Evolutionary conservation across 2,888 invertebrate species (phyloP).

Genomic region (Cylindroiulus punctatus): DNA sequence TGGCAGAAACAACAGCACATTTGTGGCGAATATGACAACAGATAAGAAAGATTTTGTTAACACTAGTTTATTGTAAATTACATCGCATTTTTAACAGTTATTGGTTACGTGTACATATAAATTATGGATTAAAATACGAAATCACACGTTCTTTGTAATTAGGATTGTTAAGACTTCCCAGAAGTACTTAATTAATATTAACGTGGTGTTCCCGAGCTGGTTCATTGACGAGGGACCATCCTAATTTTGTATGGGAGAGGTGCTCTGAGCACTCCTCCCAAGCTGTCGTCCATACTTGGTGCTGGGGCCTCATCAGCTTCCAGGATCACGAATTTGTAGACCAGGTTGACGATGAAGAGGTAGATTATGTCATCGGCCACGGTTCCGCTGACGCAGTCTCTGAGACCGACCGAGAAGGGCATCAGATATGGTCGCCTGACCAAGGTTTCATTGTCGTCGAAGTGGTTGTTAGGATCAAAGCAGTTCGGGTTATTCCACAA

Average conservation of each 20-base stretch:
- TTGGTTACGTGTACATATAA: no score
- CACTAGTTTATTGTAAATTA: no score
- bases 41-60: no score
- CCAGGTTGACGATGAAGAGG: conserved; percentile 73
- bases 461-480: conserved; percentile 77
- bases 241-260: conserved; percentile 39
- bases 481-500: conserved; percentile 72
- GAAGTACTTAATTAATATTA: no score
- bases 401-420: conserved; percentile 67
- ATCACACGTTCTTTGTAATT: no score
- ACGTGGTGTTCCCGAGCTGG: no score
- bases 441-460: conserved; percentile 69
- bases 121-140: no score
- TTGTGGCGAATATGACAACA: no score
- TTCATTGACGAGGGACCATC: no score
- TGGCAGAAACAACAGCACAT: no score
- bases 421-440: not conserved
- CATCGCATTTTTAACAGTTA: no score
- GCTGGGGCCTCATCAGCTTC: not conserved
- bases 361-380: conserved; percentile 78
- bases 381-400: conserved; percentile 87
- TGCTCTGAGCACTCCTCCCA: not conserved
- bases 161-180: no score
- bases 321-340: conserved; percentile 71
- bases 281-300: not conserved